Percentiles rank a stretch among this genome's conserved stretches.
phyloP scores from a whole-genome alignment of 2,888 invertebrate species.

The Ceraclea dissimilis region DNA sequence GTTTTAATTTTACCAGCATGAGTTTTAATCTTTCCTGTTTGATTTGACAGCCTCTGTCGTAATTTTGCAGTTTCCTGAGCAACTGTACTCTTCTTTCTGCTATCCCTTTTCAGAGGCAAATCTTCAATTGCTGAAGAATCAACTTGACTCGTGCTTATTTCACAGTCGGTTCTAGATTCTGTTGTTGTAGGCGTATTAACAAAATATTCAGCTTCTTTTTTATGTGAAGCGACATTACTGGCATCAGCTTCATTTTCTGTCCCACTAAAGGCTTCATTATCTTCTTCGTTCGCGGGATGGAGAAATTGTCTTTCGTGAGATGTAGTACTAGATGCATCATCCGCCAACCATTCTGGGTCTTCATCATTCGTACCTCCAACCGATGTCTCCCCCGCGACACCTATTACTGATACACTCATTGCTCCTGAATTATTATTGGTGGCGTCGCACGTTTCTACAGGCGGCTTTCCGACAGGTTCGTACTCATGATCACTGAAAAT shows the following conservation, averaged over 20 bases:
- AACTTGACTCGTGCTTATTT: constrained; percentile 59
- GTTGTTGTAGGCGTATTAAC: constrained; percentile 49
- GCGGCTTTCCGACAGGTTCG: constrained; percentile 75
- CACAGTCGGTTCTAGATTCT: constrained; percentile 55
- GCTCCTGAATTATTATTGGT: background rate
- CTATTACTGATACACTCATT: background rate
- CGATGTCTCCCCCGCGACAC: constrained; percentile 1
- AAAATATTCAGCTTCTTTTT: constrained; percentile 58
- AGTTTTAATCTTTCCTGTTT: constrained; percentile 61
- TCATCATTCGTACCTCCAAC: constrained; percentile 20
- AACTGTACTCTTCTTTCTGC: constrained; percentile 44
- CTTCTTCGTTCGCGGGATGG: constrained; percentile 32
- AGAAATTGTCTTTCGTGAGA: constrained; percentile 44
- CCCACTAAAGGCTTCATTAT: constrained; percentile 34
- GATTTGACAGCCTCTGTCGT: constrained; percentile 58
- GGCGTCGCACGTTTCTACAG: constrained; percentile 10
- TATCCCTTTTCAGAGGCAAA: constrained; percentile 51
- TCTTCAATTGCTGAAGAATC: constrained; percentile 61
- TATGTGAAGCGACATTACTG: constrained; percentile 43
- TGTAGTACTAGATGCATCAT: constrained; percentile 45
- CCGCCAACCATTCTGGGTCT: constrained; percentile 29
- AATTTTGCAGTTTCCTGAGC: constrained; percentile 47
- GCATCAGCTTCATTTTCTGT: constrained; percentile 34
- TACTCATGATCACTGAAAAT: constrained; percentile 85
- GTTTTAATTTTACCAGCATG: constrained; percentile 68